Percentiles rank a stretch among this genome's conserved stretches.
Evolutionary conservation across 2,113 vertebrate genomes (phyloP).

Genomic region (Dipodomys ordii): DNA sequence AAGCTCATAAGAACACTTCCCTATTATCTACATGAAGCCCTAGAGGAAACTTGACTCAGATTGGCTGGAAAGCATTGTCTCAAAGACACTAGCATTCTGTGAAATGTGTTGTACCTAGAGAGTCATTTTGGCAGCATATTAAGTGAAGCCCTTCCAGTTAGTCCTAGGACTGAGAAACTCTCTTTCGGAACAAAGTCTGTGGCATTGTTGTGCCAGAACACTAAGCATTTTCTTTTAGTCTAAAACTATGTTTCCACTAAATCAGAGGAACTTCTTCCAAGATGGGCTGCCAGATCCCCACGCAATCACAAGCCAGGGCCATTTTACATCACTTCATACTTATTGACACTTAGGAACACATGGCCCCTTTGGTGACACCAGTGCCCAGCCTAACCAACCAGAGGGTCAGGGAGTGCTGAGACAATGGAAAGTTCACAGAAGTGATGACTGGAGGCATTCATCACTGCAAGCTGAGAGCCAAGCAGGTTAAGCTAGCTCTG

Average conservation of each 20-base stretch:
- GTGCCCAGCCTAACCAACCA: neutral
- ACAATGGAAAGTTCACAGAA: neutral
- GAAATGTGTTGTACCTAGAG: neutral
- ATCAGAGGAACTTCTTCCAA: neutral
- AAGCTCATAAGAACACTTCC: neutral
- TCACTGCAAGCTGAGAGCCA: neutral
- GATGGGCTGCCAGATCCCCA: neutral
- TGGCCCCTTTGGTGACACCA: neutral
- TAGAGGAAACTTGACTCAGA: slow-evolving; percentile 56
- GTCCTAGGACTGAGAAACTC: neutral
- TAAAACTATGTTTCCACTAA: neutral
- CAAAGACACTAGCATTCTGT: neutral
- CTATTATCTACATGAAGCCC: slow-evolving; percentile 57
- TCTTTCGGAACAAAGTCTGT: neutral
- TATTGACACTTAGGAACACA: neutral
- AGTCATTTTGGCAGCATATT: slow-evolving; percentile 42
- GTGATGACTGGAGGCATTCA: neutral
- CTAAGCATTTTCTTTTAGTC: slow-evolving; percentile 33
- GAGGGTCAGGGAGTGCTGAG: neutral
- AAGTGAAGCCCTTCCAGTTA: slow-evolving; percentile 24
- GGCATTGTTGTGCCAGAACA: neutral
- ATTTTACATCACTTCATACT: neutral
- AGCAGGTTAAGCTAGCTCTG: neutral
- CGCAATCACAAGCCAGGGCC: too few relatives aligned
- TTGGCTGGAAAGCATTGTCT: slow-evolving; percentile 29